Conservation (phyloP, 2,113 vertebrate species). For the Corapipo altera region DNA sequence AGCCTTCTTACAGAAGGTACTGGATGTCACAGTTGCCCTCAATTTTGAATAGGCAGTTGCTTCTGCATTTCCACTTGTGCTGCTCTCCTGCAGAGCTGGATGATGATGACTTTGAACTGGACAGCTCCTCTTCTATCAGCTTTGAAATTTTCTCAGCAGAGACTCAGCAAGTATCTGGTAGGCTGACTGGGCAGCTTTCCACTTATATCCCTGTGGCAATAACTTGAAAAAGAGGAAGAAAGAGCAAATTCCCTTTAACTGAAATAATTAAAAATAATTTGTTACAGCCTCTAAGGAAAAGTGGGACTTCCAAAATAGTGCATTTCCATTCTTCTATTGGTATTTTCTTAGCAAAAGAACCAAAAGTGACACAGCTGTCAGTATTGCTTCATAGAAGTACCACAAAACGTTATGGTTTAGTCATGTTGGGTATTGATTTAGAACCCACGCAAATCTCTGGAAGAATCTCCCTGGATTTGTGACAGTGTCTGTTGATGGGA, state of each 20-base stretch:
- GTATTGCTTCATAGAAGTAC: not conserved
- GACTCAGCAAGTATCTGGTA: not conserved
- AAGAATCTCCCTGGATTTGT: not conserved
- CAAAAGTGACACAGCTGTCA: not conserved
- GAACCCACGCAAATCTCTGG: not conserved
- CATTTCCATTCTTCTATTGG: not conserved
- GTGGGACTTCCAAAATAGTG: not conserved
- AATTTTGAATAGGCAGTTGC: not conserved
- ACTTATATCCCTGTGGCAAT: not conserved
- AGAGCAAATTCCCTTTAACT: not conserved
- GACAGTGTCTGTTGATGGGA: not conserved
- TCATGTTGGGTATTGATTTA: not conserved
- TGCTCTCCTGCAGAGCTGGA: not conserved
- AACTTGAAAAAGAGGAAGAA: not conserved
- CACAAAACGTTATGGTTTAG: not conserved
- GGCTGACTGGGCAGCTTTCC: not conserved
- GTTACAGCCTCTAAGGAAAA: not conserved
- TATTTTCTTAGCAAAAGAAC: not conserved
- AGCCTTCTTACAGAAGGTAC: not conserved
- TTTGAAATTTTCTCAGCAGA: not conserved
- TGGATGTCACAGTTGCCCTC: not conserved
- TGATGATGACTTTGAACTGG: conserved; percentile 8
- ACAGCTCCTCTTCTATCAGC: not conserved
- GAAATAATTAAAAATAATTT: not conserved
- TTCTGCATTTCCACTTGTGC: not conserved